Percentiles rank a stretch among this genome's conserved stretches.
Evolutionary conservation across 1,140 invertebrate genomes (phyloP).

Genomic region (Phortica variegata): DNA sequence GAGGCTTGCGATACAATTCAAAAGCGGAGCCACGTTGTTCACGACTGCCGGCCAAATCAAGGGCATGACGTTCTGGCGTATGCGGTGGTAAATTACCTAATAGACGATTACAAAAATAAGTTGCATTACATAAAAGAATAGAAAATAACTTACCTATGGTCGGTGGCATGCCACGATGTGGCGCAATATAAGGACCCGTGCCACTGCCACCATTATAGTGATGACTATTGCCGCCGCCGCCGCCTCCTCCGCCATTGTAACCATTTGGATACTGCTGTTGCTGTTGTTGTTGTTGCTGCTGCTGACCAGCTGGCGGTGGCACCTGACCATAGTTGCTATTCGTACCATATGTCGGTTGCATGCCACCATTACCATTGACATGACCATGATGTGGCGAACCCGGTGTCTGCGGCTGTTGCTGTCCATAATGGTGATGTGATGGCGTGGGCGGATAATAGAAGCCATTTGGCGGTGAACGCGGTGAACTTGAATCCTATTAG

Average conservation of each 20-base stretch:
- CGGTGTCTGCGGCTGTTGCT: constrained; percentile 43
- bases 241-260: constrained; percentile 32
- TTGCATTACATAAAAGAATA: background rate
- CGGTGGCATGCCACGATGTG: constrained; percentile 59
- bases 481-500: constrained; percentile 47
- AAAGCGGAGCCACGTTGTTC: constrained; percentile 93
- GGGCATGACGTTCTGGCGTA: constrained; percentile 52
- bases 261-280: constrained; percentile 38
- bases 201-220: constrained; percentile 52
- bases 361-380: constrained; percentile 24
- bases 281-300: constrained; percentile 19
- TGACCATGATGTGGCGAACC: constrained; percentile 43
- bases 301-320: constrained; percentile 27
- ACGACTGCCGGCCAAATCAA: constrained; percentile 79
- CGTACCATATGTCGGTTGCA: constrained; percentile 35
- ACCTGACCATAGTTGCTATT: constrained; percentile 45
- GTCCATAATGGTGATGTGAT: constrained; percentile 58
- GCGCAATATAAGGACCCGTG: constrained; percentile 57
- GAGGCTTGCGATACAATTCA: constrained; percentile 89
- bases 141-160: constrained; percentile 37
- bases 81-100: constrained; percentile 49
- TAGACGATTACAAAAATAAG: background rate
- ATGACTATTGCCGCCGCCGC: constrained; percentile 34
- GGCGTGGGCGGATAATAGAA: constrained; percentile 57
- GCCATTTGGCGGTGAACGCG: constrained; percentile 52